A percentile compares a stretch with the other conserved stretches of the same genome.
phyloP scores from a whole-genome alignment of 2,888 invertebrate genomes.

The Thecocarcelia acutangulata region DNA sequence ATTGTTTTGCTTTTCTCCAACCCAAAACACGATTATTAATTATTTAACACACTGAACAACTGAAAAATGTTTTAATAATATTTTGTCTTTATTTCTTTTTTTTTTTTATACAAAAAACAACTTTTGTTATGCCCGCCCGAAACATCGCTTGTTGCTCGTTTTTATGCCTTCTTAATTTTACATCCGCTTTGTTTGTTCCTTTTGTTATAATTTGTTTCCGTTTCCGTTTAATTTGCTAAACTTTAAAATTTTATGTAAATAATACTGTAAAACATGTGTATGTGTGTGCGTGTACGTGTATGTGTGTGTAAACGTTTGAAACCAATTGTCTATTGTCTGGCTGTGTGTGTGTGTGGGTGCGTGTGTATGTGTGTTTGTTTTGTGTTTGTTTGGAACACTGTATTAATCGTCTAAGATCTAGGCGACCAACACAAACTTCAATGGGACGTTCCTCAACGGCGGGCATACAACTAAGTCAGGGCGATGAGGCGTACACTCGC shows the following conservation, averaged over 20 bases:
- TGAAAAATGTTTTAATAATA: constrained; percentile 2
- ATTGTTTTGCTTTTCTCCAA: constrained; percentile 10
- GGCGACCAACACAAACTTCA: constrained; percentile 81
- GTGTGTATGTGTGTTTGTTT: constrained; percentile 18
- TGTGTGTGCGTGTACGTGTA: constrained; percentile 53
- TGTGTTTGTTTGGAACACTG: constrained; percentile 73
- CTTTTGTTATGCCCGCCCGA: constrained; percentile 55
- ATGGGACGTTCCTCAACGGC: constrained; percentile 75
- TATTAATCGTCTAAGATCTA: constrained; percentile 81
- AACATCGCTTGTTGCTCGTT: constrained; percentile 46
- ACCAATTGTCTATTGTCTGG: not conserved
- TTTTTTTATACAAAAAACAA: constrained; percentile 26
- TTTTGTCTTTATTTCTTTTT: constrained; percentile 53
- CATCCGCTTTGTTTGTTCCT: constrained; percentile 51
- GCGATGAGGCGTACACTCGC: constrained; percentile 95
- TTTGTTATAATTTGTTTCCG: constrained; percentile 2
- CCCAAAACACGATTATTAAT: constrained; percentile 34
- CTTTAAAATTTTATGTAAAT: constrained; percentile 35
- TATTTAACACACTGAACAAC: constrained; percentile 24
- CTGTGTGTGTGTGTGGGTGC: constrained; percentile 44
- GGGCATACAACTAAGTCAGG: constrained; percentile 82
- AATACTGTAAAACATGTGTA: constrained; percentile 40
- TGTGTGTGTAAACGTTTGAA: constrained; percentile 59
- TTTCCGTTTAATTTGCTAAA: constrained; percentile 38
- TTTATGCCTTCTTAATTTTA: constrained; percentile 28